Conservation (phyloP, 2,113 vertebrate species). For the Meleagris gallopavo region DNA sequence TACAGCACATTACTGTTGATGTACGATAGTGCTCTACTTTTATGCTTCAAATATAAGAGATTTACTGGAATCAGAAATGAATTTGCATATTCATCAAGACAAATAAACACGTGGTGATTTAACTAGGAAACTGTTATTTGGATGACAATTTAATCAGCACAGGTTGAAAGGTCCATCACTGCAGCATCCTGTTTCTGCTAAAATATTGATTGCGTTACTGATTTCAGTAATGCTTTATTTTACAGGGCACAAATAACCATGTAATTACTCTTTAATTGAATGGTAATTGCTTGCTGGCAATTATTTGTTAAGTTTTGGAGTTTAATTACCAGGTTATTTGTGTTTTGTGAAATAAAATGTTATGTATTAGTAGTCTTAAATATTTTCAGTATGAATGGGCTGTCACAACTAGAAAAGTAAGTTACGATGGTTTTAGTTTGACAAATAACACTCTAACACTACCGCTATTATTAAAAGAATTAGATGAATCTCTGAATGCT, state of each 20-base stretch:
- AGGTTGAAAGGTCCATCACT: constrained; percentile 77
- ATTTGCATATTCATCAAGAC: constrained; percentile 82
- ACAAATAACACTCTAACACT: constrained; percentile 18
- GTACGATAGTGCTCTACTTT: constrained; percentile 17
- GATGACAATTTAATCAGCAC: constrained; percentile 80
- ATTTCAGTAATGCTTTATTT: constrained; percentile 80
- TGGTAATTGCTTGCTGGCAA: constrained; percentile 80
- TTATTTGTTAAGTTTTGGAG: constrained; percentile 78
- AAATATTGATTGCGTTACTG: constrained; percentile 80
- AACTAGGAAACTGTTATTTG: constrained; percentile 73
- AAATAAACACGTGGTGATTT: constrained; percentile 78
- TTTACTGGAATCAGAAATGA: constrained; percentile 67
- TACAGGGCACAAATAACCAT: constrained; percentile 79
- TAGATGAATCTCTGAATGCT: constrained; percentile 45
- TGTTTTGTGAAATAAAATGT: constrained; percentile 72
- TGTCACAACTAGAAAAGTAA: constrained; percentile 26
- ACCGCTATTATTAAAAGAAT: constrained; percentile 39
- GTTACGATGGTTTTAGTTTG: constrained; percentile 10
- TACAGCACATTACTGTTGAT: constrained; percentile 30
- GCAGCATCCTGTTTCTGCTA: constrained; percentile 75
- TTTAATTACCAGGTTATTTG: constrained; percentile 78
- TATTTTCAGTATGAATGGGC: constrained; percentile 10
- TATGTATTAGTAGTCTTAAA: constrained; percentile 49
- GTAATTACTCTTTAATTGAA: constrained; percentile 84
- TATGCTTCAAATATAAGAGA: constrained; percentile 55